Evolutionary conservation across 2,888 invertebrate genomes (phyloP).

Genomic region (Andrena trimmerana): DNA sequence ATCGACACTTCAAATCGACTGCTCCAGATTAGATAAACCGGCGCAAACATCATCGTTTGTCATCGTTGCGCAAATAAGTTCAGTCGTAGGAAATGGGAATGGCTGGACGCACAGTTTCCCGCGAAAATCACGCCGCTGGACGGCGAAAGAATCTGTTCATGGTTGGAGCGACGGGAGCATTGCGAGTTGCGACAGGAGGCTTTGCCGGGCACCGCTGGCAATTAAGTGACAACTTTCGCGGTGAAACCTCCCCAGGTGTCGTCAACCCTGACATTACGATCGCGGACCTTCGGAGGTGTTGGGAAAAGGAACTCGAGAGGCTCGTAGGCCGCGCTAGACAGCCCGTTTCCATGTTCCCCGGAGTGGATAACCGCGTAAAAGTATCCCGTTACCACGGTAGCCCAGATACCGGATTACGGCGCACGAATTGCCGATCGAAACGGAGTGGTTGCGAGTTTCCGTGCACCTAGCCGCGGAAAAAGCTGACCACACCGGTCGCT

Average conservation of each 20-base stretch:
- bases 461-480: conserved; percentile 28
- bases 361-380: conserved; percentile 76
- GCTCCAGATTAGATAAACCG: conserved; percentile 49
- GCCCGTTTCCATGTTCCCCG: conserved; percentile 67
- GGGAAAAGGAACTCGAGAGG: conserved; percentile 35
- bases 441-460: conserved; percentile 60
- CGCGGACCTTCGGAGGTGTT: conserved; percentile 19
- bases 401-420: conserved; percentile 83
- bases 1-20: not conserved
- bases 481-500: conserved; percentile 23
- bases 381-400: conserved; percentile 81
- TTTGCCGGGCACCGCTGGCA: conserved; percentile 11
- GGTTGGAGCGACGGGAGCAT: too few relatives aligned
- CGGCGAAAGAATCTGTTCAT: not conserved
- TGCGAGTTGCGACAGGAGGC: not conserved
- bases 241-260: conserved; percentile 51
- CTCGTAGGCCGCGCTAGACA: conserved; percentile 38
- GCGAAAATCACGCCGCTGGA: not conserved
- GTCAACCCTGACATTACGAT: conserved; percentile 69
- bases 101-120: not conserved
- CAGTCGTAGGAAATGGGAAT: not conserved
- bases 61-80: conserved; percentile 17
- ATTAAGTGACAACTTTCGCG: conserved; percentile 31
- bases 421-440: conserved; percentile 82
- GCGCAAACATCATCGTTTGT: conserved; percentile 9